Evolutionary conservation across 2,113 vertebrate species (phyloP).

Genomic region (Todiramphus chloris): DNA sequence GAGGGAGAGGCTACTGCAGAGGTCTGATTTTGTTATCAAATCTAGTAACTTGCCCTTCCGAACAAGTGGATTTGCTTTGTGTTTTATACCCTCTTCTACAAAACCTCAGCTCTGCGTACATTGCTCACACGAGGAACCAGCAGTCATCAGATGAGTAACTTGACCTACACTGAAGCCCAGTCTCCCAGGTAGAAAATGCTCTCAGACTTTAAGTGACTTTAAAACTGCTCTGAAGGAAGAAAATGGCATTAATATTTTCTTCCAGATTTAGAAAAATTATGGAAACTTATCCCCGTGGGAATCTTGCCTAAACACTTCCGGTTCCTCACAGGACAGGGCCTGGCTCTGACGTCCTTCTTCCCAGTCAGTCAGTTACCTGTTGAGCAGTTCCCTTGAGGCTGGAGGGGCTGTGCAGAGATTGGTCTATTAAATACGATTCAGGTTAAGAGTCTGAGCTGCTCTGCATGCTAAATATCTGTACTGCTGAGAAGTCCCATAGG

Average conservation of each 20-base stretch:
- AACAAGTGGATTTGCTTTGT: constrained; percentile 11
- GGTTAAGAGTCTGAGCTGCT: not conserved
- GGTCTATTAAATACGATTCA: not conserved
- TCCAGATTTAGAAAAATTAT: not conserved
- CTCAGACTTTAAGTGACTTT: not conserved
- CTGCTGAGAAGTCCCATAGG: not conserved
- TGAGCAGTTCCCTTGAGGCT: not conserved
- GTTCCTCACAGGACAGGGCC: not conserved
- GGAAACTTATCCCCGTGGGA: not conserved
- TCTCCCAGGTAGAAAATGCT: not conserved
- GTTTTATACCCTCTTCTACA: not conserved
- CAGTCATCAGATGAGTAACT: not conserved
- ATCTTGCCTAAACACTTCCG: not conserved
- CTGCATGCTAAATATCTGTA: not conserved
- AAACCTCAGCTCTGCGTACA: not conserved
- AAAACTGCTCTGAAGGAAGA: not conserved
- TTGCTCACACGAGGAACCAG: not conserved
- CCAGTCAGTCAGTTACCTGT: not conserved
- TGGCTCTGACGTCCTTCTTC: not conserved
- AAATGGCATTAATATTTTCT: not conserved
- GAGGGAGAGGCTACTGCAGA: not conserved
- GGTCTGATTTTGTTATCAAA: not conserved
- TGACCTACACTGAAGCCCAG: not conserved
- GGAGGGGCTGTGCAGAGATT: not conserved
- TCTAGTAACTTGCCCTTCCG: not conserved